These are phyloP conservation scores for Philonicus albiceps DNA, from an alignment of 2,888 invertebrate species.

Conservation along the genomic window DNA sequence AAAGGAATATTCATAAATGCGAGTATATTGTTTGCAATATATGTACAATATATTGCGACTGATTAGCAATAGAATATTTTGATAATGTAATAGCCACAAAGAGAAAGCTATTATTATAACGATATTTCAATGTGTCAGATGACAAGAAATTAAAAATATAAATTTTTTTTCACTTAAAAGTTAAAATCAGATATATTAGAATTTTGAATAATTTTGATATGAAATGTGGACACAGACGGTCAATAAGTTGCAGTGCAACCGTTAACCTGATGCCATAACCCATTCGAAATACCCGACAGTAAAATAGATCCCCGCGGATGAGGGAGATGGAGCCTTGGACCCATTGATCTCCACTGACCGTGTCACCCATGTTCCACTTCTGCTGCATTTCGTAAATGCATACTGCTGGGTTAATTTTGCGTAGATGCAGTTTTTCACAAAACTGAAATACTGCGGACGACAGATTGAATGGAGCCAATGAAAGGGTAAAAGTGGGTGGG, in stretches of 20 bases:
- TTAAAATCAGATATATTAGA: not conserved
- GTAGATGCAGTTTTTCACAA: slow-evolving; percentile 13
- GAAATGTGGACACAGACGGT: not conserved
- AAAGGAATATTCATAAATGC: not conserved
- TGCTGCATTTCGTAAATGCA: not conserved
- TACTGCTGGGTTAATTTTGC: slow-evolving; percentile 24
- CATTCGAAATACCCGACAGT: slow-evolving; percentile 6
- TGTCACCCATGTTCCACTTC: not conserved
- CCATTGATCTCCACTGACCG: not conserved
- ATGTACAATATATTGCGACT: not conserved
- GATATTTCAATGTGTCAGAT: not conserved
- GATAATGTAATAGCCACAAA: no score
- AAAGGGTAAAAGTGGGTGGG: not conserved
- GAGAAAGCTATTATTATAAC: no score
- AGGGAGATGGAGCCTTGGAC: not conserved
- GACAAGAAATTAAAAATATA: not conserved
- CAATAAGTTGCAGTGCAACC: not conserved
- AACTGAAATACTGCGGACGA: slow-evolving; percentile 3
- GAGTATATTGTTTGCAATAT: not conserved
- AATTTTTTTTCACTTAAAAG: not conserved
- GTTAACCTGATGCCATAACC: not conserved
- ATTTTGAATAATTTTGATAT: not conserved
- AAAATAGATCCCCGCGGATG: not conserved
- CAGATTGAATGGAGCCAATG: slow-evolving; percentile 19
- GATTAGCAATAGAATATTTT: not conserved